Conservation (phyloP, 2,113 vertebrate genomes). For the mouse (Mus musculus) region GRCm39 chr5:7220001-7220500, state of each 20-base stretch:
- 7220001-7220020: background rate
- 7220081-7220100: background rate
- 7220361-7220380: background rate
- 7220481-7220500: background rate
- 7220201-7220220: background rate
- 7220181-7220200: background rate
- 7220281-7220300: background rate
- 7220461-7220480: background rate
- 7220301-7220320: background rate
- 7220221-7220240: background rate
- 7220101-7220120: background rate
- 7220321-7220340: background rate
- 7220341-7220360: background rate
- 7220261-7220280: background rate
- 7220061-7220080: background rate
- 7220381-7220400: background rate
- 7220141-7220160: background rate
- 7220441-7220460: background rate
- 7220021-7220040: background rate
- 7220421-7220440: background rate
- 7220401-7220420: background rate
- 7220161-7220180: no score
- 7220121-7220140: background rate
- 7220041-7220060: background rate
- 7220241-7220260: background rate